Conservation (phyloP, 2,113 vertebrate genomes). For the Cryptotis parvus region DNA sequence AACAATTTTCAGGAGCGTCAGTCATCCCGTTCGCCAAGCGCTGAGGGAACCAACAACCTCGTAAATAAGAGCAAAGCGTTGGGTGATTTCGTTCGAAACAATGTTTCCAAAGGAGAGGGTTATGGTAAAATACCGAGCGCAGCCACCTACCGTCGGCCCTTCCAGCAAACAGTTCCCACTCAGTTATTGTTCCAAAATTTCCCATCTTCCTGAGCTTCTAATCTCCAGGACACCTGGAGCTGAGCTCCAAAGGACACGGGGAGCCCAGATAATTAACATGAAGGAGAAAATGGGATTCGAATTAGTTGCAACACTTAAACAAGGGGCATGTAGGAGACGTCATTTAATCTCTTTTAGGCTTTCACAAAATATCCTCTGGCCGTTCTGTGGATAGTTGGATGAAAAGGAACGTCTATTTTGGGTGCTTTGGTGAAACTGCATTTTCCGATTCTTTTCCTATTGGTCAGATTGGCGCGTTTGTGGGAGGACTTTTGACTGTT, state of each 20-base stretch:
- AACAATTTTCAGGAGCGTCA: background rate
- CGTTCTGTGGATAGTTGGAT: slow-evolving; percentile 16
- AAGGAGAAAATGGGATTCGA: slow-evolving; percentile 82
- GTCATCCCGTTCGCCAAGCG: too few relatives aligned
- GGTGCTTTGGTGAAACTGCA: slow-evolving; percentile 40
- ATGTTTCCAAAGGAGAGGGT: slow-evolving; percentile 40
- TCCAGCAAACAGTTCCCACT: slow-evolving; percentile 41
- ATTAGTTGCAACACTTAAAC: slow-evolving; percentile 75
- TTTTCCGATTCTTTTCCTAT: slow-evolving; percentile 63
- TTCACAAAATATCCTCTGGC: slow-evolving; percentile 58
- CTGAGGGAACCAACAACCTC: background rate
- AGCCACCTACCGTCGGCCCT: background rate
- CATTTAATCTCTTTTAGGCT: slow-evolving; percentile 61
- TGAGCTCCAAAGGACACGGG: slow-evolving; percentile 65
- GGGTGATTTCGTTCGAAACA: slow-evolving; percentile 73
- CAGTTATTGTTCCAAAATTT: slow-evolving; percentile 43
- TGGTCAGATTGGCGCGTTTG: slow-evolving; percentile 36
- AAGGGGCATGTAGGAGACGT: slow-evolving; percentile 33
- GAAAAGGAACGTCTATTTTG: slow-evolving; percentile 28
- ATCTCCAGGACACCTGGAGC: slow-evolving; percentile 78
- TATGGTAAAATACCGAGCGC: slow-evolving; percentile 3
- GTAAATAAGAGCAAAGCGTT: background rate
- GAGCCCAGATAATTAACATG: slow-evolving; percentile 80
- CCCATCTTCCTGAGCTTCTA: slow-evolving; percentile 64
- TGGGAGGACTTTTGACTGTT: slow-evolving; percentile 42